phyloP scores from a whole-genome alignment of 2,888 invertebrate species.

The Polymixis lichenea region DNA sequence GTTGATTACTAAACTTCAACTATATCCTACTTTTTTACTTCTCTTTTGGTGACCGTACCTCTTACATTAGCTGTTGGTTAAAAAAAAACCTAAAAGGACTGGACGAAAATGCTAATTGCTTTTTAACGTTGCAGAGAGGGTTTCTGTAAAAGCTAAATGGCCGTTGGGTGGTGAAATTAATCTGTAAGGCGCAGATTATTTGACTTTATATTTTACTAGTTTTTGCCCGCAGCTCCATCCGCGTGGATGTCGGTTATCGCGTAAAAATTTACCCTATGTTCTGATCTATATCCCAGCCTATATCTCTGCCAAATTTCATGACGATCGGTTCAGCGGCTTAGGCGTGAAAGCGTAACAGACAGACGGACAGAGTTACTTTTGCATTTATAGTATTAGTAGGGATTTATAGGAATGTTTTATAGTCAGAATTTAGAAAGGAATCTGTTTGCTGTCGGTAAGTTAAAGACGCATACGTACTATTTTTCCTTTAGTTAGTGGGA shows the following conservation, averaged over 20 bases:
- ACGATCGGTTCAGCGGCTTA: too few species aligned
- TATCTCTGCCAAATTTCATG: too few species aligned
- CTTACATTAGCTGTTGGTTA: slow-evolving; percentile 28
- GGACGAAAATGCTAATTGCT: slow-evolving; percentile 46
- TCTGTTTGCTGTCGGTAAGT: background rate
- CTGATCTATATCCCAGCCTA: too few species aligned
- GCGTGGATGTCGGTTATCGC: too few species aligned
- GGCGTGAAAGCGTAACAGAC: too few species aligned
- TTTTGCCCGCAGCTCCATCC: too few species aligned
- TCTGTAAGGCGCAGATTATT: background rate
- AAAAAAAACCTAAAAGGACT: slow-evolving; percentile 22
- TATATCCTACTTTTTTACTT: too few species aligned
- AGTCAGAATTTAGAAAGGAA: background rate
- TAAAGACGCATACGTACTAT: background rate
- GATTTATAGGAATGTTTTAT: background rate
- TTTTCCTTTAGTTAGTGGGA: background rate
- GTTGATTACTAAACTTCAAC: too few species aligned
- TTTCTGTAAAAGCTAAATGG: slow-evolving; percentile 28
- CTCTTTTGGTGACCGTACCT: too few species aligned
- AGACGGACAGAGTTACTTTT: too few species aligned
- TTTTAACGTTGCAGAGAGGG: slow-evolving; percentile 42
- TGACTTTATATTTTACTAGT: background rate
- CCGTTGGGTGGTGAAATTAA: slow-evolving; percentile 29
- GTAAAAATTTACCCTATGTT: too few species aligned
- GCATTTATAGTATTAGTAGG: too few species aligned